Base-by-base conservation (phyloP, 2,888 invertebrate species). In the Phyllotreta cruciferae region DNA sequence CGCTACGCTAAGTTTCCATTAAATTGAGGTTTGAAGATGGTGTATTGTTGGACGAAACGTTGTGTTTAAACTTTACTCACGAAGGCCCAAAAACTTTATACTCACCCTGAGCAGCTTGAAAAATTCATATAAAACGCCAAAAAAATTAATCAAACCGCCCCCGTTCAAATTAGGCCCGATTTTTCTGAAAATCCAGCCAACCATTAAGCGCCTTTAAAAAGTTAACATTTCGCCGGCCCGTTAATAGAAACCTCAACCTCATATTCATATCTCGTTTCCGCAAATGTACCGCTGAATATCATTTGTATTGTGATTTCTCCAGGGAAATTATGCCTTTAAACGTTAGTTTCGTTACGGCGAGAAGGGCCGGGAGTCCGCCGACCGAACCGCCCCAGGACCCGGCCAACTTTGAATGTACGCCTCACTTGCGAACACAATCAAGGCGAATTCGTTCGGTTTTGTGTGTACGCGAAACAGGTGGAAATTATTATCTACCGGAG, bases 251-350 rank as follows among this genome's bases (percentile, higher is more conserved):
- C 69, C 67, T 47, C 67, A 66, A 70, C 66, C 71, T 71, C 70
- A 72, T 71, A 70, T 71, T 73, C 71, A 69, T 69, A 70, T 68
- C 70, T 70, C 73, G 73, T 75, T 77, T 74, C 77, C 78, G 72
- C 78, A 78, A 78, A 78, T 78, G 78, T 77, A 74, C 78, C 77
- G 73, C 78, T 57, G 77, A 77, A 78, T 78, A 78, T 74, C 77
- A 77, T 77, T 76, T 72, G 74, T 73, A 65, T 73, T 72, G 77
- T 79, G 80, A 80, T 80, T 80, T 80, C 80, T 79, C 79, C 62
- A 63, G 80, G 80, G 80, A 80, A 80, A 80, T 80, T 80, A 80
- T 75, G 74, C 75, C 72, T 76, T 71, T 68, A 71, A 73, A 74
- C 72, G 71, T 70, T 70, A 64, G 63, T 63, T 62, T 60, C 60